Conservation (phyloP, 2,888 invertebrate species). For the Andricus curvator region DNA sequence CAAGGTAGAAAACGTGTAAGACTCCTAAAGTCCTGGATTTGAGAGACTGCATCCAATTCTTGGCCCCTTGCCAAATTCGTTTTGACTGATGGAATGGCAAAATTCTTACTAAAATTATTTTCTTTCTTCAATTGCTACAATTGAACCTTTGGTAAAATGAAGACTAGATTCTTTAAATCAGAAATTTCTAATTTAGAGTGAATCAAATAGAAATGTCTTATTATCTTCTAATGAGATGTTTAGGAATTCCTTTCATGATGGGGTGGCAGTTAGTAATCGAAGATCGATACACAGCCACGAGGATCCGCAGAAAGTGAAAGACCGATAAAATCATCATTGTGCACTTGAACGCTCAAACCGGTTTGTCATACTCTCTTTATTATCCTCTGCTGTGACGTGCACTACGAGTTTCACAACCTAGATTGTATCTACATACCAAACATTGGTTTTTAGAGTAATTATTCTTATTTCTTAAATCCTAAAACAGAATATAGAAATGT, state of each 20-base stretch:
- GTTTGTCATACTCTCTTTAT: constrained; percentile 23
- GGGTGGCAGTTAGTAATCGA: not conserved
- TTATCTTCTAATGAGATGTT: not conserved
- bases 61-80: not conserved
- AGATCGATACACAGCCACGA: constrained; percentile 3
- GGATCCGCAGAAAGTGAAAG: constrained; percentile 22
- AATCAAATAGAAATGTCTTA: not conserved
- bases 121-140: not conserved
- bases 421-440: not conserved
- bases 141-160: too few relatives aligned
- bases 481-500: not conserved
- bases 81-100: not conserved
- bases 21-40: not conserved
- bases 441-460: not conserved
- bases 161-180: too few relatives aligned
- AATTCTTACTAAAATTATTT: not conserved
- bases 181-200: too few relatives aligned
- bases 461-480: not conserved
- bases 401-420: constrained; percentile 1
- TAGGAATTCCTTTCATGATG: not conserved
- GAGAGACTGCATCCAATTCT: not conserved
- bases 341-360: constrained; percentile 39
- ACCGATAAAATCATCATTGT: constrained; percentile 29
- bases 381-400: constrained; percentile 13
- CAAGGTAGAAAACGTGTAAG: not conserved